Evolutionary conservation across 2,797 vertebrate species (phyloP).

Genomic region (Rhabdomys pumilio): DNA sequence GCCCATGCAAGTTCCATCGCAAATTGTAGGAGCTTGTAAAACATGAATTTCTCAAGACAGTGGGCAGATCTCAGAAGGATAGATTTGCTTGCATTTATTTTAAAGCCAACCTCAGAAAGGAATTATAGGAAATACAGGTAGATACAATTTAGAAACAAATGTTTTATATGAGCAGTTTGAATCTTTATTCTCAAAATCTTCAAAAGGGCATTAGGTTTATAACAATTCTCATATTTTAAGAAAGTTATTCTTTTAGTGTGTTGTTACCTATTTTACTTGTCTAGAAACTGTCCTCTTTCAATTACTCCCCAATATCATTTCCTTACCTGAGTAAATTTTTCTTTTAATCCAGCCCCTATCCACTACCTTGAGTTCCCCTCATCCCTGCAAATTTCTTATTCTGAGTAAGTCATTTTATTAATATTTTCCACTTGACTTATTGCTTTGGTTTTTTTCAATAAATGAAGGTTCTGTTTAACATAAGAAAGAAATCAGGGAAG

Average conservation of each 20-base stretch:
- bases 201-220: background rate
- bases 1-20: background rate
- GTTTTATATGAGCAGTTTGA: background rate
- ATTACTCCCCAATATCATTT: background rate
- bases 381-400: background rate
- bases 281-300: background rate
- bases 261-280: slow-evolving; percentile 34
- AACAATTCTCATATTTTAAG: background rate
- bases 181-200: slow-evolving; percentile 33
- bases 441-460: slow-evolving; percentile 30
- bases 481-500: background rate
- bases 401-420: background rate
- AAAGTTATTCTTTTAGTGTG: background rate
- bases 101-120: slow-evolving; percentile 8
- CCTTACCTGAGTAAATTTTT: background rate
- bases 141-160: slow-evolving; percentile 21
- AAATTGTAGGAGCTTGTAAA: slow-evolving; percentile 41
- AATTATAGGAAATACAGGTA: slow-evolving; percentile 14
- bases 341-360: background rate
- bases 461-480: background rate
- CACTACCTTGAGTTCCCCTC: background rate
- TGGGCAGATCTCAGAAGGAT: too few species aligned
- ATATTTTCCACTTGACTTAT: background rate
- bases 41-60: background rate
- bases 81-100: background rate